Evolutionary conservation across 2,888 invertebrate species (phyloP).

Genomic region (Fragum whitleyi): DNA sequence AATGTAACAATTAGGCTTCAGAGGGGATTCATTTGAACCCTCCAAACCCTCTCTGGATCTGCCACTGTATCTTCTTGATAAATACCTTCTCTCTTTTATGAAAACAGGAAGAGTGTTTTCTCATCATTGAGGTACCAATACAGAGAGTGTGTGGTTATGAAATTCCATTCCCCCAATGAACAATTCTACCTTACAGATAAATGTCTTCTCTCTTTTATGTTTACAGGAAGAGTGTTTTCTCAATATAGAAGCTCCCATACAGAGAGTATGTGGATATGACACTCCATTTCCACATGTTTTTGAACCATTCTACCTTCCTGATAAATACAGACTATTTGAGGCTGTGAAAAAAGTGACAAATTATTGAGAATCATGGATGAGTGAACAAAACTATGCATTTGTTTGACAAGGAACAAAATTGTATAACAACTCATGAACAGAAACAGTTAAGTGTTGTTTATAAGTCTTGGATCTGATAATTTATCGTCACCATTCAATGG

Average conservation of each 20-base stretch:
- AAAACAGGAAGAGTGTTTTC: slow-evolving; percentile 94
- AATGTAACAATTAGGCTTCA: no score
- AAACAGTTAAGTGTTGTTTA: not conserved
- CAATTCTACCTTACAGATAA: no score
- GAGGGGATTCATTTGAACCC: no score
- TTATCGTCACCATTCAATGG: no score
- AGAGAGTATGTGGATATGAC: slow-evolving; percentile 97
- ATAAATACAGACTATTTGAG: slow-evolving; percentile 95
- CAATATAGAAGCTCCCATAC: slow-evolving; percentile 96
- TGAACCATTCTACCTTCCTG: slow-evolving; percentile 98
- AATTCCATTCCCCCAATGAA: slow-evolving; percentile 98
- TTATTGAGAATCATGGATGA: slow-evolving; percentile 86
- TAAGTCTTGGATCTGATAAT: not conserved
- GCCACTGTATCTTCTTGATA: no score
- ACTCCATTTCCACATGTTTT: slow-evolving; percentile 98
- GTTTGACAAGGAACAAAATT: not conserved
- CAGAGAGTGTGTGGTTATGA: slow-evolving; percentile 97
- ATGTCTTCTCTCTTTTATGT: no score
- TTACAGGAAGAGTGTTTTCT: slow-evolving; percentile 96
- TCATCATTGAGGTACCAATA: slow-evolving; percentile 97
- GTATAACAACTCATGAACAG: not conserved
- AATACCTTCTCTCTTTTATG: no score
- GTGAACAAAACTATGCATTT: not conserved
- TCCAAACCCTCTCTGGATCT: no score
- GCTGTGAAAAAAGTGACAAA: slow-evolving; percentile 91